phyloP scores from a whole-genome alignment of 2,113 vertebrate species.

The Nymphicus hollandicus region DNA sequence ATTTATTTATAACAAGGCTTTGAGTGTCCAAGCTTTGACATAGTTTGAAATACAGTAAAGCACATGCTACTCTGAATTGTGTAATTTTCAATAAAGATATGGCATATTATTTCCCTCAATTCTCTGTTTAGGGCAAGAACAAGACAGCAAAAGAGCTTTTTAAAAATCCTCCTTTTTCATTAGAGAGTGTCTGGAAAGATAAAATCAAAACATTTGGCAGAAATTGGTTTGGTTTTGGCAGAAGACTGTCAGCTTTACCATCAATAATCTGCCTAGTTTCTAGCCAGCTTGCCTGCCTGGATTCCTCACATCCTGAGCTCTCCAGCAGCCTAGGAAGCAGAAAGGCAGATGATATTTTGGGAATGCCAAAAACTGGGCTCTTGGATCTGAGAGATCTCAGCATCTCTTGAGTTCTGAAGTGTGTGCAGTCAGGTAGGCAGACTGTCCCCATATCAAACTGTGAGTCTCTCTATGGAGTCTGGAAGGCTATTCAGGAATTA shows the following conservation, averaged over 20 bases:
- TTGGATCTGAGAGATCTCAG: background rate
- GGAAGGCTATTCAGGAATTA: background rate
- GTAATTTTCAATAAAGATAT: background rate
- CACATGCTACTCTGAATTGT: background rate
- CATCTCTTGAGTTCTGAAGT: background rate
- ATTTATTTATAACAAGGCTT: background rate
- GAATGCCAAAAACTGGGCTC: background rate
- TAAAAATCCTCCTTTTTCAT: background rate
- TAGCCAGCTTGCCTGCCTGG: background rate
- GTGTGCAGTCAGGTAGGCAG: background rate
- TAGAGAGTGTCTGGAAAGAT: background rate
- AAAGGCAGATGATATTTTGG: background rate
- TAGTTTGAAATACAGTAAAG: background rate
- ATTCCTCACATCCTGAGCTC: background rate
- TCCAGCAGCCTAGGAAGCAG: slow-evolving; percentile 3
- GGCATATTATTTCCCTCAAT: background rate
- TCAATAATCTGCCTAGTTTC: slow-evolving; percentile 21
- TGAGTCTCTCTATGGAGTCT: background rate
- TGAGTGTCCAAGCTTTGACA: background rate
- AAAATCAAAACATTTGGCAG: slow-evolving; percentile 36
- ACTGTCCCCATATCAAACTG: background rate
- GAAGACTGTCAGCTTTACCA: background rate
- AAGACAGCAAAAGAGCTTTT: background rate
- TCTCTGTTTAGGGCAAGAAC: background rate
- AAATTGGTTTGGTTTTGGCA: slow-evolving; percentile 8